Percentiles rank a stretch among this genome's conserved stretches.
Evolutionary conservation across 2,797 vertebrate genomes (phyloP).

Genomic region (Syncerus caffer): DNA sequence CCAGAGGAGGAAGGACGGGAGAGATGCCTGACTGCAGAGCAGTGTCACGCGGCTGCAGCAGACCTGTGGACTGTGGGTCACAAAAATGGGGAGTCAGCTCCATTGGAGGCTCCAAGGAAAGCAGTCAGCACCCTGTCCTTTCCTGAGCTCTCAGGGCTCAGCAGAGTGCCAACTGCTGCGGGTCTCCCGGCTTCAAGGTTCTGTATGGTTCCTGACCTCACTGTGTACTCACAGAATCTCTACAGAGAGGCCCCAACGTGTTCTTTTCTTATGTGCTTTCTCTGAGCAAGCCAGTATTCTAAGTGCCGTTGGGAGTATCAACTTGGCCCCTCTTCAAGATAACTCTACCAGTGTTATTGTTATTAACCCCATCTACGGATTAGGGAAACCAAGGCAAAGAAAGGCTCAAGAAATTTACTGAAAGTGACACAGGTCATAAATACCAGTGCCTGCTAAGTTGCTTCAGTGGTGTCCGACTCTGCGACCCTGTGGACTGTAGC

Average conservation of each 20-base stretch:
- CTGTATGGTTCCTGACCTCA: accelerated
- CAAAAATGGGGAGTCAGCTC: accelerated
- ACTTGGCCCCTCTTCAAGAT: neutral
- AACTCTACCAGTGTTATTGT: accelerated
- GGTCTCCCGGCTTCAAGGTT: no score
- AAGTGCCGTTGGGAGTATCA: accelerated
- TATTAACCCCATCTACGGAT: accelerated
- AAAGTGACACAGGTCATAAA: neutral
- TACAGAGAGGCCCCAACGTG: accelerated
- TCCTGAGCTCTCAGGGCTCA: accelerated
- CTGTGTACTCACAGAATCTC: accelerated
- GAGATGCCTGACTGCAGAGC: accelerated
- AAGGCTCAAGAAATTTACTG: neutral
- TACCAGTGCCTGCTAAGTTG: neutral
- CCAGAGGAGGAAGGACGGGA: neutral
- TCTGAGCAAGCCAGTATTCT: neutral
- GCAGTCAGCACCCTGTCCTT: accelerated
- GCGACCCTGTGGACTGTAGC: neutral
- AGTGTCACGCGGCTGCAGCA: accelerated
- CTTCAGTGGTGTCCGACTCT: neutral
- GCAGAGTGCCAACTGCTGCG: accelerated
- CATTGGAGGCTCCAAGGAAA: accelerated
- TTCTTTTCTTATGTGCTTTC: accelerated
- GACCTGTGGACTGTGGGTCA: neutral
- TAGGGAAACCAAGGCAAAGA: neutral